Evolutionary conservation across 2,888 invertebrate genomes (phyloP).

Genomic region (Chironomus riparius): DNA sequence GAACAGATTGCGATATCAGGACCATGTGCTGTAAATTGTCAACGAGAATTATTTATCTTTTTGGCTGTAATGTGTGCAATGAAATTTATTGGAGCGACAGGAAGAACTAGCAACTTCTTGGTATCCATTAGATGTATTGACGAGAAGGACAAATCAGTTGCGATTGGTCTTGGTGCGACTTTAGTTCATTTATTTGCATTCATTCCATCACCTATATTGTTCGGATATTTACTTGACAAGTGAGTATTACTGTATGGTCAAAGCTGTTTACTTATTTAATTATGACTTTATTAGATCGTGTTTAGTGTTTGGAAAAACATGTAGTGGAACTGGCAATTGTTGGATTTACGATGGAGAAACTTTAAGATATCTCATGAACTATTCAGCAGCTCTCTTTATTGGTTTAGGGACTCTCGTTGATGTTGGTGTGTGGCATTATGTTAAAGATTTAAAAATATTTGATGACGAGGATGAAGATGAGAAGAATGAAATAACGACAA

Average conservation of each 20-base stretch:
- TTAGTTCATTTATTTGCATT: constrained; percentile 54
- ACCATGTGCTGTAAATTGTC: constrained; percentile 50
- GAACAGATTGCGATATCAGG: constrained; percentile 40
- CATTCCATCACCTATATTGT: constrained; percentile 58
- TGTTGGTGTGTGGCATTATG: constrained; percentile 17
- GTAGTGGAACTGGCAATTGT: constrained; percentile 42
- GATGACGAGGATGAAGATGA: constrained; percentile 17
- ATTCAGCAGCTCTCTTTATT: neutral
- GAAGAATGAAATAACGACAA: neutral
- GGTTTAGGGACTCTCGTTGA: constrained; percentile 11
- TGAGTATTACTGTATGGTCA: constrained; percentile 11
- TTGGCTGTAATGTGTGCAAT: constrained; percentile 47
- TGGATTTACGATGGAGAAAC: constrained; percentile 15
- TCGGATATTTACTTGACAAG: constrained; percentile 56
- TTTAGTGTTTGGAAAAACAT: constrained; percentile 55
- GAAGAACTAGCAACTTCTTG: constrained; percentile 52
- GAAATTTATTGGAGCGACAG: constrained; percentile 52
- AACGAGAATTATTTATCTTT: constrained; percentile 47
- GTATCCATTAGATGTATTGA: constrained; percentile 56
- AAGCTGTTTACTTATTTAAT: neutral
- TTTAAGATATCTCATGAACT: constrained; percentile 4
- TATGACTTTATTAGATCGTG: constrained; percentile 41
- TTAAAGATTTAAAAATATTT: constrained; percentile 21
- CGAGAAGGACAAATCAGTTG: constrained; percentile 54
- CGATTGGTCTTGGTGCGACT: constrained; percentile 52